Evolutionary conservation across 2,888 invertebrate genomes (phyloP).

Genomic region (Eumerus sabulonum): DNA sequence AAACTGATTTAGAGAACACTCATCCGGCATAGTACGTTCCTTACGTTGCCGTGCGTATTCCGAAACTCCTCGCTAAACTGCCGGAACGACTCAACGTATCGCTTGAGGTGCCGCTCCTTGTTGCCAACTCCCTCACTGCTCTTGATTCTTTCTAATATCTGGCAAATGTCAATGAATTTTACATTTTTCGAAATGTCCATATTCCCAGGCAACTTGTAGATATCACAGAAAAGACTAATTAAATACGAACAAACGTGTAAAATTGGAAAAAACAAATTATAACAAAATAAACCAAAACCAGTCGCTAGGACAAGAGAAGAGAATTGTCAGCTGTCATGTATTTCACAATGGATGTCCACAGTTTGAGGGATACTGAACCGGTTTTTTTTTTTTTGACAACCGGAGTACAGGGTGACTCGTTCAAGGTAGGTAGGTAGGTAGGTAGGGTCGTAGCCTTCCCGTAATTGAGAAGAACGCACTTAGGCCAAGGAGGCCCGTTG

Average conservation of each 20-base stretch:
- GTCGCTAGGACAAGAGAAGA: too few species aligned
- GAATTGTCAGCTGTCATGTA: too few species aligned
- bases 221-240: constrained; percentile 9
- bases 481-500: too few species aligned
- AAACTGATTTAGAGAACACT: neutral
- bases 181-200: constrained; percentile 75
- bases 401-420: too few species aligned
- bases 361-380: too few species aligned
- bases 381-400: too few species aligned
- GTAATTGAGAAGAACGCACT: too few species aligned
- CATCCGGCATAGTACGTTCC: neutral
- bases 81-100: constrained; percentile 75
- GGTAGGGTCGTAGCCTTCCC: too few species aligned
- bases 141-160: constrained; percentile 74
- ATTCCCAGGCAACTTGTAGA: neutral
- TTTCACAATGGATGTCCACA: too few species aligned
- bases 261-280: constrained; percentile 11
- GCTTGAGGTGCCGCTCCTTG: constrained; percentile 73
- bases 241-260: constrained; percentile 4
- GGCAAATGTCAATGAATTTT: constrained; percentile 75
- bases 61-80: constrained; percentile 73
- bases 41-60: constrained; percentile 35
- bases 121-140: constrained; percentile 68
- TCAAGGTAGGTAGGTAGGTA: too few species aligned
- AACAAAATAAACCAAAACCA: neutral